These are phyloP conservation scores for Drosophila atripex DNA, from an alignment of 2,888 invertebrate genomes.

Conservation along the genomic window DNA sequence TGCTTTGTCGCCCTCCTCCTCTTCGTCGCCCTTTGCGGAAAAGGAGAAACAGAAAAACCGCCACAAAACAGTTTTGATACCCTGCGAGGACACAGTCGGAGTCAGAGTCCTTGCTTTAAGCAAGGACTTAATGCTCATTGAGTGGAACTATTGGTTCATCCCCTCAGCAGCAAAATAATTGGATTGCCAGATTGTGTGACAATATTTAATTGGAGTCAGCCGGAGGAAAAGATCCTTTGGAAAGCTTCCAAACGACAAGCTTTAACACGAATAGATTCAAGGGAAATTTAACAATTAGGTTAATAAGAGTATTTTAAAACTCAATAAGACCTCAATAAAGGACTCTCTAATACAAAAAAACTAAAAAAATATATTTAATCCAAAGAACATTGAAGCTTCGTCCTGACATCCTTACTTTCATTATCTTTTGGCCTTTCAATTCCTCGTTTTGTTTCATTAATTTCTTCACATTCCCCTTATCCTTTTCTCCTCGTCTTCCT, in stretches of 20 bases:
- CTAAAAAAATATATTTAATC: neutral
- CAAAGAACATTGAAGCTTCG: conserved; percentile 31
- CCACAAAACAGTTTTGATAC: conserved; percentile 40
- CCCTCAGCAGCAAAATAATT: conserved; percentile 27
- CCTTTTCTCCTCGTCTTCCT: neutral
- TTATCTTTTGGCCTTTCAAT: conserved; percentile 22
- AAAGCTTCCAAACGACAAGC: neutral
- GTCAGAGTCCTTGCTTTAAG: conserved; percentile 17
- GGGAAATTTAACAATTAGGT: neutral
- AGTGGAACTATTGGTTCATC: conserved; percentile 36
- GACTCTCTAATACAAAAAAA: too few relatives aligned
- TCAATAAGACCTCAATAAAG: too few relatives aligned
- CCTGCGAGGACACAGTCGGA: conserved; percentile 21
- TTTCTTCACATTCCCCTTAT: conserved; percentile 31
- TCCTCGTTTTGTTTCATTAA: conserved; percentile 67
- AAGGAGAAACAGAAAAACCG: conserved; percentile 11
- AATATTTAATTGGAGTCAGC: conserved; percentile 27
- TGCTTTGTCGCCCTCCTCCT: conserved; percentile 14
- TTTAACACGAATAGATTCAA: neutral
- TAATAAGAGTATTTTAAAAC: neutral
- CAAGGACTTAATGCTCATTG: conserved; percentile 35
- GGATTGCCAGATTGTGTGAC: conserved; percentile 39
- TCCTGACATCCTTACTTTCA: neutral
- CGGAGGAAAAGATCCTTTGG: conserved; percentile 15
- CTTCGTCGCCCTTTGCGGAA: neutral